These are phyloP conservation scores for Thomomys bottae DNA, from an alignment of 2,113 vertebrate genomes.

Conservation along the genomic window DNA sequence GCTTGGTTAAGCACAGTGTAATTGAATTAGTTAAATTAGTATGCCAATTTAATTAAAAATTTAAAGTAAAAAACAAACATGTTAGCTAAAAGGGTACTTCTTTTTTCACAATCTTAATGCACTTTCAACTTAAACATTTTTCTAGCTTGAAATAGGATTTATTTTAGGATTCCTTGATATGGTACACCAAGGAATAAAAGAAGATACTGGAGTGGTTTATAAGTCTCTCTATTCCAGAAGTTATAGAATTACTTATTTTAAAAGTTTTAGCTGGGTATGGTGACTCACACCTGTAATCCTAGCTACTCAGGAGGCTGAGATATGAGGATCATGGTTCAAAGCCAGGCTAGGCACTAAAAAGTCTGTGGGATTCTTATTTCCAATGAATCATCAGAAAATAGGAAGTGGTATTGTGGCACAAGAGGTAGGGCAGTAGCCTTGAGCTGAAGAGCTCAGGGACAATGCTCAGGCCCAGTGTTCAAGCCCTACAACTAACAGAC, in stretches of 20 bases:
- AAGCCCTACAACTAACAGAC: no score
- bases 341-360: no score
- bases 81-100: slow-evolving; percentile 46
- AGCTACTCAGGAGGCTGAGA: no score
- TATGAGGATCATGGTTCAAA: no score
- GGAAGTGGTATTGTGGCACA: no score
- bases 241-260: background rate
- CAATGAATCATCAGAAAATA: no score
- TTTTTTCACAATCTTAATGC: slow-evolving; percentile 26
- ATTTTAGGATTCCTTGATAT: slow-evolving; percentile 31
- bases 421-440: no score
- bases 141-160: slow-evolving; percentile 19
- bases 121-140: slow-evolving; percentile 53
- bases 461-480: no score
- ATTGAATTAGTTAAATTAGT: slow-evolving; percentile 45
- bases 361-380: no score
- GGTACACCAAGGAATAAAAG: background rate
- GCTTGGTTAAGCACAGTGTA: slow-evolving; percentile 59
- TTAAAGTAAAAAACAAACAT: slow-evolving; percentile 48
- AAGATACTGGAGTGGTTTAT: background rate
- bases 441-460: no score
- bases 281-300: no score
- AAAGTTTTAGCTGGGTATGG: background rate
- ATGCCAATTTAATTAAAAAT: slow-evolving; percentile 69
- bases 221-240: slow-evolving; percentile 5